Evolutionary conservation across 1,140 invertebrate genomes (phyloP).

Genomic region (Cyclargus thomasi): DNA sequence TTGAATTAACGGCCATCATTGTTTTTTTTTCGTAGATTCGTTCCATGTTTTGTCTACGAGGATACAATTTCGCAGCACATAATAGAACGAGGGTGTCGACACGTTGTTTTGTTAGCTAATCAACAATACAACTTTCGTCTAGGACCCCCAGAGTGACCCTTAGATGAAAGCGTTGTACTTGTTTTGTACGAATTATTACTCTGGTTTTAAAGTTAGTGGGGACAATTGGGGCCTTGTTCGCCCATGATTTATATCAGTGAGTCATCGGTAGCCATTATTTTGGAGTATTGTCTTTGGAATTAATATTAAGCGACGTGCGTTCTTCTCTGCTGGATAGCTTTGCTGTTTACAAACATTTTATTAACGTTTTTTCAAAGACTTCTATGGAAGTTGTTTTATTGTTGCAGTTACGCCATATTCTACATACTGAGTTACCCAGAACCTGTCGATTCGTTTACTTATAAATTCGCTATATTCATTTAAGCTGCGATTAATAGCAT

Average conservation of each 20-base stretch:
- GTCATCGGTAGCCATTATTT: conserved; percentile 64
- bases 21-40: conserved; percentile 48
- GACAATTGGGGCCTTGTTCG: conserved; percentile 56
- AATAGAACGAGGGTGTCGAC: conserved; percentile 68
- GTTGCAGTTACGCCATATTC: background rate
- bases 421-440: background rate
- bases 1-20: conserved; percentile 59
- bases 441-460: too few relatives aligned
- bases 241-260: conserved; percentile 70
- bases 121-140: conserved; percentile 59
- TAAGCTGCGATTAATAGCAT: too few relatives aligned
- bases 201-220: conserved; percentile 65
- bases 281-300: conserved; percentile 52
- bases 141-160: conserved; percentile 61
- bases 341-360: conserved; percentile 74
- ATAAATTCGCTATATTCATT: too few relatives aligned
- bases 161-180: conserved; percentile 46
- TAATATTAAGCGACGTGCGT: conserved; percentile 35
- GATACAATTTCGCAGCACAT: conserved; percentile 58
- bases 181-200: conserved; percentile 72
- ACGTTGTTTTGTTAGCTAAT: conserved; percentile 64
- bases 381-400: conserved; percentile 46
- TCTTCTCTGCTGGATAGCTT: conserved; percentile 61
- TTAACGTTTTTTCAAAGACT: conserved; percentile 68
- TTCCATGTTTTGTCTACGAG: conserved; percentile 56